Evolutionary conservation across 1,140 invertebrate genomes (phyloP).

Genomic region (Drosophila saltans): DNA sequence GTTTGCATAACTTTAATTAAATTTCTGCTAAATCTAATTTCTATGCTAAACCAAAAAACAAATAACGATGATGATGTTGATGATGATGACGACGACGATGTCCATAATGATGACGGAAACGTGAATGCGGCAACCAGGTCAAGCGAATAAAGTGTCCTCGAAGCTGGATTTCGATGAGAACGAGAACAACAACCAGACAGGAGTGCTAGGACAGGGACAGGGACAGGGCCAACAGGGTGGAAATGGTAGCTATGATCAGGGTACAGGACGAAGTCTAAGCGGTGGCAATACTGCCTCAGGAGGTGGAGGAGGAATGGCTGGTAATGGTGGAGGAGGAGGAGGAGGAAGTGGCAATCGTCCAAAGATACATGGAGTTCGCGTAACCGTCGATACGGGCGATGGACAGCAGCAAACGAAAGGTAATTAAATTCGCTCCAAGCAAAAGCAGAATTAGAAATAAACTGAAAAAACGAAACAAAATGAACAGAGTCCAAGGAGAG

Average conservation of each 20-base stretch:
- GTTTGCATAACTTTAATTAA: slow-evolving; percentile 78
- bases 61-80: slow-evolving; percentile 46
- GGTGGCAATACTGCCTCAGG: neutral
- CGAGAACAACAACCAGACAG: slow-evolving; percentile 64
- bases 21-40: slow-evolving; percentile 76
- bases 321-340: slow-evolving; percentile 1
- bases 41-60: slow-evolving; percentile 78
- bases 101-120: slow-evolving; percentile 15
- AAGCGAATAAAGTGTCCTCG: slow-evolving; percentile 78
- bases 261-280: slow-evolving; percentile 39
- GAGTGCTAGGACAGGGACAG: slow-evolving; percentile 48
- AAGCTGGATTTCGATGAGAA: slow-evolving; percentile 81
- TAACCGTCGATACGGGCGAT: slow-evolving; percentile 82
- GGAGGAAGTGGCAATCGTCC: slow-evolving; percentile 67
- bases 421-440: slow-evolving; percentile 67
- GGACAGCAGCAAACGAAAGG: slow-evolving; percentile 80
- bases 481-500: slow-evolving; percentile 78
- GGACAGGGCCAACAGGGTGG: slow-evolving; percentile 35
- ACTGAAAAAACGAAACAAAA: slow-evolving; percentile 38
- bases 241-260: slow-evolving; percentile 55
- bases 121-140: slow-evolving; percentile 63
- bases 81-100: slow-evolving; percentile 5
- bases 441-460: slow-evolving; percentile 46
- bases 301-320: slow-evolving; percentile 9
- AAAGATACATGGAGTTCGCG: slow-evolving; percentile 82